Percentiles rank a stretch among this genome's conserved stretches.
phyloP scores from a whole-genome alignment of 2,797 vertebrate genomes.

The Acanthopagrus latus region DNA sequence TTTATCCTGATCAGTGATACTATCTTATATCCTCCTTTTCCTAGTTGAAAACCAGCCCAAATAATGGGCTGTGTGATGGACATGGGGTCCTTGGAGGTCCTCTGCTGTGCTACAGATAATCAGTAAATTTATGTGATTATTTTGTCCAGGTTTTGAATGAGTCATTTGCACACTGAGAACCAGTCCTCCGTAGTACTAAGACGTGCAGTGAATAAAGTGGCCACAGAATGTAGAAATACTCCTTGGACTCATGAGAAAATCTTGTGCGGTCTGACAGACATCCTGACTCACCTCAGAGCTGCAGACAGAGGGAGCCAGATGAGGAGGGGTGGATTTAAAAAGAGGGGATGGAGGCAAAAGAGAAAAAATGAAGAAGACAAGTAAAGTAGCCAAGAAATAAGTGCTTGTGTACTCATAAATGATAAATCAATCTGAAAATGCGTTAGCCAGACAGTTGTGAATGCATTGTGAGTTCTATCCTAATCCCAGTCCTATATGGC shows the following conservation, averaged over 20 bases:
- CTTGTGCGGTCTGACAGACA: conserved; percentile 55
- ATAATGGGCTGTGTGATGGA: neutral
- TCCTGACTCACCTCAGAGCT: conserved; percentile 43
- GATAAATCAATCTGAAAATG: conserved; percentile 64
- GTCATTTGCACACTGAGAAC: conserved; percentile 13
- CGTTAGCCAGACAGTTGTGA: conserved; percentile 54
- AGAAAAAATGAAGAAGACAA: conserved; percentile 53
- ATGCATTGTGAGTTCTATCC: conserved; percentile 47
- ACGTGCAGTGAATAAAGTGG: conserved; percentile 34
- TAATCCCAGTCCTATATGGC: conserved; percentile 52
- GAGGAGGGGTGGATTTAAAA: conserved; percentile 24
- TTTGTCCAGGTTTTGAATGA: conserved; percentile 18
- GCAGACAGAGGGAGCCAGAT: conserved; percentile 47
- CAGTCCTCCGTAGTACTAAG: neutral
- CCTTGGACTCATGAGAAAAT: conserved; percentile 45
- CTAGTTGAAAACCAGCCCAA: too few species aligned
- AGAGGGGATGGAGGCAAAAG: conserved; percentile 17
- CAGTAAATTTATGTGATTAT: neutral
- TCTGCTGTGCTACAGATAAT: conserved; percentile 2
- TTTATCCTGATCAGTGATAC: too few species aligned
- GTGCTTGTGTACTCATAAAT: conserved; percentile 47
- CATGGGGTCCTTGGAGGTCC: neutral
- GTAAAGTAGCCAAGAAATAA: conserved; percentile 45
- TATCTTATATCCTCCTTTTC: too few species aligned
- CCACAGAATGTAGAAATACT: conserved; percentile 32